Evolutionary conservation across 2,888 invertebrate genomes (phyloP), one percentile per base, ranked within the genome.

Genomic region (Brachyopa scutellaris): DNA sequence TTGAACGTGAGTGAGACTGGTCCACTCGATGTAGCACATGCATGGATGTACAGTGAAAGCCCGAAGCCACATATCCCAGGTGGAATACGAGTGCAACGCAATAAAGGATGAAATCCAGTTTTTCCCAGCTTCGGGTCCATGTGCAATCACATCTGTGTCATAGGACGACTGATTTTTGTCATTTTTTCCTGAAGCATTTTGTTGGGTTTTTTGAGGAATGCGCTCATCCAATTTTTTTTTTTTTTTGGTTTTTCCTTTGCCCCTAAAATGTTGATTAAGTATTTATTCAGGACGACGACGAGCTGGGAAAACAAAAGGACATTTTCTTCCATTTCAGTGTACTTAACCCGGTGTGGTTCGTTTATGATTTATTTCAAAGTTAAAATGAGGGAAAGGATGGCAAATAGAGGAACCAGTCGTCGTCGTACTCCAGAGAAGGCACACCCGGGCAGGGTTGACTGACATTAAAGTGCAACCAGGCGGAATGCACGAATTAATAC

Each of bases 211-310:
- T 23, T 8, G 9, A n/a, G n/a, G n/a, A n/a, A n/a, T n/a, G n/a
- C n/a, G n/a, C 36, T 36, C 13, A 8, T 47, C 1, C 2, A 13
- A 13, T 45, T 51, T 42, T 26, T 29, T 23, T 23, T 26, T 21
- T 49, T 33, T 26, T 17, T 29, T 31, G 38, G 29, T 57, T n/a
- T n/a, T n/a, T n/a, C n/a, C n/a, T n/a, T n/a, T n/a, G n/a, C n/a
- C n/a, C n/a, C 69, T 76, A 70, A 80, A 69, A 62, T 74, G 72
- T 74, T 80, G 74, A 74, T 76, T 59, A 80, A 69, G 74, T 80
- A 80, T 80, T 80, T 80, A 80, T 80, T 69, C 57, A 76, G 80
- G 40, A 64, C 74, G 51, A 49, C 53, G 42, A 57, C 36, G 53
- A 49, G 19, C 21, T 42, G 49, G 62, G 33, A 57, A 53, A 74